Evolutionary conservation across 2,113 vertebrate species (phyloP).

Genomic region (Lycaon pictus): DNA sequence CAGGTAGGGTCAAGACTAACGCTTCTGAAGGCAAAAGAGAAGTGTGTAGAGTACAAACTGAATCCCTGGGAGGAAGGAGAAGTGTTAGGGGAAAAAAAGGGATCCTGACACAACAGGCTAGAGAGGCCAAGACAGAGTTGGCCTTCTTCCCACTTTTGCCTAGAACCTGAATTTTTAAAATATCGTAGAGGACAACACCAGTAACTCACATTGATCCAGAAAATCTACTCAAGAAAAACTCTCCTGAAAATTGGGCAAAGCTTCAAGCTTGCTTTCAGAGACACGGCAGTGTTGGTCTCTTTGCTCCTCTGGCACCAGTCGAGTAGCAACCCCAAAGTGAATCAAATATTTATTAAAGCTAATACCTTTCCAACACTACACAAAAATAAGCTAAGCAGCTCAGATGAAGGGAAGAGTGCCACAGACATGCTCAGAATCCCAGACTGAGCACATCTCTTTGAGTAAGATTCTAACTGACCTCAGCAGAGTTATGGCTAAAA

Average conservation of each 20-base stretch:
- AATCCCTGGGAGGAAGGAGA: background rate
- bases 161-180: background rate
- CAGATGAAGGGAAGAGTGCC: background rate
- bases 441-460: background rate
- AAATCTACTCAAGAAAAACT: slow-evolving; percentile 15
- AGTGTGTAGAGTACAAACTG: background rate
- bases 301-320: background rate
- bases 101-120: background rate
- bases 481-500: background rate
- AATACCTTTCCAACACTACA: background rate
- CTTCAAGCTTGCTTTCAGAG: background rate
- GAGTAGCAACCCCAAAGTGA: background rate
- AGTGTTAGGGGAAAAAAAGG: background rate
- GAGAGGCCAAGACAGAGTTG: background rate
- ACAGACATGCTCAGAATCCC: background rate
- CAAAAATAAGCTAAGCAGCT: background rate
- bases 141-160: background rate
- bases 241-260: background rate
- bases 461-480: background rate
- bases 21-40: background rate
- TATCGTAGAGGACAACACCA: background rate
- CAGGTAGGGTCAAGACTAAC: background rate
- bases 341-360: background rate
- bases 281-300: background rate
- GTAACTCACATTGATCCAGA: background rate